These are phyloP conservation scores for Prorops nasuta DNA, from an alignment of 1,140 invertebrate genomes.

Conservation along the genomic window DNA sequence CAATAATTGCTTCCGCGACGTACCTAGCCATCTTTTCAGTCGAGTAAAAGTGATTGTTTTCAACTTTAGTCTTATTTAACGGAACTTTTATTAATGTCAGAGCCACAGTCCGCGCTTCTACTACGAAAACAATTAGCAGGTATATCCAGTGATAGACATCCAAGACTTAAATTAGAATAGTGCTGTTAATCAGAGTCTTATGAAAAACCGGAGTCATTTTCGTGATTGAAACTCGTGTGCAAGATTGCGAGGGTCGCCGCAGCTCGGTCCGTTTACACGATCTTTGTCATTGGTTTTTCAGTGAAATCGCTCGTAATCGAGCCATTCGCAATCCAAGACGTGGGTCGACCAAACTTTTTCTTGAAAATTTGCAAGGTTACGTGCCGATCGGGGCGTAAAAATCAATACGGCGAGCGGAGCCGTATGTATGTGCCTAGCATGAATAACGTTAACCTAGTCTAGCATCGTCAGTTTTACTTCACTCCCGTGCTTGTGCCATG, in stretches of 20 bases:
- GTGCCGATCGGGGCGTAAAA: conserved; percentile 47
- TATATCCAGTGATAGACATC: conserved; percentile 58
- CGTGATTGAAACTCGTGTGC: conserved; percentile 32
- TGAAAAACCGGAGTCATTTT: conserved; percentile 37
- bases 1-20: conserved; percentile 46
- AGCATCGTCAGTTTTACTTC: conserved; percentile 19
- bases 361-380: no score
- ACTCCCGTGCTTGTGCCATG: no score
- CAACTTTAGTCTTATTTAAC: conserved; percentile 56
- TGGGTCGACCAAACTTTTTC: no score
- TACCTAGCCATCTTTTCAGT: conserved; percentile 55
- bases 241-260: no score
- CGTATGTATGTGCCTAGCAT: conserved; percentile 33
- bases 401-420: conserved; percentile 48
- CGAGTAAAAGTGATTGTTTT: conserved; percentile 56
- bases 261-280: no score
- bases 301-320: no score
- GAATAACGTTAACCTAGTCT: conserved; percentile 33
- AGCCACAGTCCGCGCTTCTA: conserved; percentile 91
- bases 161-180: conserved; percentile 23
- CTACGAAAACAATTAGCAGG: conserved; percentile 94
- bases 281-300: no score
- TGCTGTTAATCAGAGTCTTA: conserved; percentile 11
- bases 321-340: no score
- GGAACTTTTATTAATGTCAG: conserved; percentile 79